Evolutionary conservation across 2,113 vertebrate genomes (phyloP).

Genomic region (Diadophis punctatus): DNA sequence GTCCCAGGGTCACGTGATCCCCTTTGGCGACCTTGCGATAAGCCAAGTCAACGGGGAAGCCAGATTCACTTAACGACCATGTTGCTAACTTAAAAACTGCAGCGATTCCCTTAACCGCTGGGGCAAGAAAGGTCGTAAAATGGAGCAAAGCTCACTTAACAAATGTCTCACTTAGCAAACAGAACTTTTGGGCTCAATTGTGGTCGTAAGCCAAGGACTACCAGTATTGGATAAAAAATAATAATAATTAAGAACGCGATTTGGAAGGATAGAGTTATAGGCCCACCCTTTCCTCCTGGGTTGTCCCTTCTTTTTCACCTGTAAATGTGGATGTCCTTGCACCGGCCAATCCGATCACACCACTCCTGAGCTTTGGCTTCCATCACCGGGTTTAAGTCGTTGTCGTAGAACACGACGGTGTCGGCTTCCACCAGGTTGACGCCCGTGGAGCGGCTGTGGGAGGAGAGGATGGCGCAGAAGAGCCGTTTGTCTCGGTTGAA

Average conservation of each 20-base stretch:
- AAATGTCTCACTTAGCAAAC: background rate
- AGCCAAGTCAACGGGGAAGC: background rate
- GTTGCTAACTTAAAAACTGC: background rate
- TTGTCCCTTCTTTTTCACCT: conserved; percentile 57
- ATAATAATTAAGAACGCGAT: background rate
- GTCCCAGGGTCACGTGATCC: background rate
- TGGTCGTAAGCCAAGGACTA: background rate
- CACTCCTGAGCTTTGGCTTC: conserved; percentile 88
- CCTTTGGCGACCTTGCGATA: background rate
- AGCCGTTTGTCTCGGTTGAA: conserved; percentile 86
- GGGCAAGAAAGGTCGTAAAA: background rate
- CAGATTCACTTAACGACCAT: background rate
- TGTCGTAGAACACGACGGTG: conserved; percentile 91
- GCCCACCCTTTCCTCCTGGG: no score
- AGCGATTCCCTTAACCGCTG: background rate
- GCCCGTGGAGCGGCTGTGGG: conserved; percentile 83
- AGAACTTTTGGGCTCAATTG: background rate
- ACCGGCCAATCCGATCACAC: conserved; percentile 90
- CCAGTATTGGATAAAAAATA: background rate
- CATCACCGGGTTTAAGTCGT: conserved; percentile 90
- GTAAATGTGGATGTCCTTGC: conserved; percentile 93
- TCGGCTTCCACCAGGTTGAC: conserved; percentile 86
- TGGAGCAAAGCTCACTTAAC: background rate
- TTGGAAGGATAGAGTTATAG: background rate
- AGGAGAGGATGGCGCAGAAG: conserved; percentile 89